phyloP scores from a whole-genome alignment of 2,113 vertebrate species.

The Gymnarchus niloticus region DNA sequence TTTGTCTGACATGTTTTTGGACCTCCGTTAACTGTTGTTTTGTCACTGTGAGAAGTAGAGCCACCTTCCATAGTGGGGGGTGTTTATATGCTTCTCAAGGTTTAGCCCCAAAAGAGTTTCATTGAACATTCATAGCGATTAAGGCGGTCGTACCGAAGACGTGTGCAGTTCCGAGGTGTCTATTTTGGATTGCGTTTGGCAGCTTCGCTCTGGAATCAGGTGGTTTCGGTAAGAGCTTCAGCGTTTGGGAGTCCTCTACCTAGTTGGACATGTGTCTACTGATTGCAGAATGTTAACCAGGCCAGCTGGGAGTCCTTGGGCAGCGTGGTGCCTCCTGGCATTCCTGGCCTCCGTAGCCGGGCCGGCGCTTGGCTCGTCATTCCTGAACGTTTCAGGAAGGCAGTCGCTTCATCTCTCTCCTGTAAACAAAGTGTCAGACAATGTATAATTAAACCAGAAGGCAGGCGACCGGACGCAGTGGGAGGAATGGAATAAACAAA shows the following conservation, averaged over 20 bases:
- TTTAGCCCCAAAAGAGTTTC: background rate
- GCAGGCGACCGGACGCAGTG: constrained; percentile 10
- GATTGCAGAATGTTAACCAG: background rate
- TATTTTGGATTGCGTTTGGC: background rate
- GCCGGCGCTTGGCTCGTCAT: background rate
- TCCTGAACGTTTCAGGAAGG: background rate
- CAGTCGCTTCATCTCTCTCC: background rate
- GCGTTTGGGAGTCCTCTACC: background rate
- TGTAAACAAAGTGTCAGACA: constrained; percentile 23
- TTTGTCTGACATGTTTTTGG: background rate
- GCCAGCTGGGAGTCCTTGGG: background rate
- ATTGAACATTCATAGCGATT: background rate
- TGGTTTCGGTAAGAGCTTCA: too few species aligned
- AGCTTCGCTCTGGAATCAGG: background rate
- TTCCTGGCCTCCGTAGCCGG: background rate
- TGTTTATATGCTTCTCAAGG: background rate
- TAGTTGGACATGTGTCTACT: background rate
- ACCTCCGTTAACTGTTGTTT: background rate
- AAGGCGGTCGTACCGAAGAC: background rate
- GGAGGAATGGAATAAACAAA: constrained; percentile 30
- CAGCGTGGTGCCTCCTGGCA: background rate
- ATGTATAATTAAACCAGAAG: constrained; percentile 35
- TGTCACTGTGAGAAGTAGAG: background rate
- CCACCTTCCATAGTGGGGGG: background rate
- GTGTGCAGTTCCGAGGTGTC: background rate